phyloP scores from a whole-genome alignment of 2,797 vertebrate genomes.

The Enteromius radiatus region DNA sequence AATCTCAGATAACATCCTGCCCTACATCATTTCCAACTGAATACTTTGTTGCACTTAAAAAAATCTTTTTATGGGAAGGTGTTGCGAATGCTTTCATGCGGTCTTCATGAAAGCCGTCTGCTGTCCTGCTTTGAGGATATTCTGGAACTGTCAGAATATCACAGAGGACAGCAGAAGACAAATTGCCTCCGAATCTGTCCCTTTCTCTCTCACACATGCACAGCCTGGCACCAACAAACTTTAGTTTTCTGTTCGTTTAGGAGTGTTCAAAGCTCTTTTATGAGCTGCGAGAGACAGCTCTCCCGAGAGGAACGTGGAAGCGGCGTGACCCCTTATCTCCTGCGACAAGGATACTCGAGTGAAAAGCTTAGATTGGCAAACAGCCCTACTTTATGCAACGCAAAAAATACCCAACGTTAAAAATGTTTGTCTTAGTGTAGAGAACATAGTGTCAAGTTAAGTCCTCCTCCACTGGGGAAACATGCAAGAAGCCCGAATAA shows the following conservation, averaged over 20 bases:
- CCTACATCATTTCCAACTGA: not conserved
- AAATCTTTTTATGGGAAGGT: too few relatives aligned
- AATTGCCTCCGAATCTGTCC: constrained; percentile 49
- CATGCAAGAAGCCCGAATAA: constrained; percentile 25
- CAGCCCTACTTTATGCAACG: constrained; percentile 49
- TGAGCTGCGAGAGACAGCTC: constrained; percentile 28
- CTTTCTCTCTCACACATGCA: constrained; percentile 22
- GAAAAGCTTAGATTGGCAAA: constrained; percentile 30
- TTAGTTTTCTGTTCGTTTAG: constrained; percentile 46
- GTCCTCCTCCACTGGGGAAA: constrained; percentile 11
- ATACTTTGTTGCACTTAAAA: not conserved
- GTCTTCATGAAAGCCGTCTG: not conserved
- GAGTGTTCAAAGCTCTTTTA: constrained; percentile 42
- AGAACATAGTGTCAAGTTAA: constrained; percentile 24
- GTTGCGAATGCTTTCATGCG: not conserved
- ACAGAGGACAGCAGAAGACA: constrained; percentile 43
- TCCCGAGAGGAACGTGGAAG: constrained; percentile 35
- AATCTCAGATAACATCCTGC: not conserved
- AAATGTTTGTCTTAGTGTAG: constrained; percentile 45
- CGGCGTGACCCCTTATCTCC: constrained; percentile 30
- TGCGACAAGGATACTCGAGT: constrained; percentile 22
- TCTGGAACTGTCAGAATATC: constrained; percentile 25
- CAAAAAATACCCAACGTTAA: constrained; percentile 49
- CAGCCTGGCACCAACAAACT: constrained; percentile 43
- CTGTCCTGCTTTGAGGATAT: constrained; percentile 27